Percentiles rank a stretch among this genome's conserved stretches.
These are phyloP conservation scores for Harpagus bidentatus DNA, from an alignment of 2,113 vertebrate species.

Conservation along the genomic window DNA sequence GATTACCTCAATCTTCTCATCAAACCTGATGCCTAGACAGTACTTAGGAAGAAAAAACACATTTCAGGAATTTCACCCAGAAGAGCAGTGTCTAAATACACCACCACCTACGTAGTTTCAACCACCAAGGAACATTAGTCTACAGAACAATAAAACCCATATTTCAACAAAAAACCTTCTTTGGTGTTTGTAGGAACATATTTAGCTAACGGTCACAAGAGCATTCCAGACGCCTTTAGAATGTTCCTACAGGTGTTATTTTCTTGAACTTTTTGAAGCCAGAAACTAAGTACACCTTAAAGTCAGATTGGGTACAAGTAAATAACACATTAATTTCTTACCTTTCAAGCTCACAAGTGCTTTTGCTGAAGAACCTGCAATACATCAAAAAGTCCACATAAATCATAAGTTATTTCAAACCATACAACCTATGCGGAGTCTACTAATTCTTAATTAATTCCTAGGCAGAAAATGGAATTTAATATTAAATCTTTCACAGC, in stretches of 20 bases:
- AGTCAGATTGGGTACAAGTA: not conserved
- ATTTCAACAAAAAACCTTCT: not conserved
- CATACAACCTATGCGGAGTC: not conserved
- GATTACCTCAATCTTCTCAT: constrained; percentile 2
- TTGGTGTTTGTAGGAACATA: no score
- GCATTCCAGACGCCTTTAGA: no score
- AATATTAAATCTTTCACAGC: not conserved
- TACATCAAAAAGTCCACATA: constrained; percentile 27
- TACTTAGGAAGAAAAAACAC: not conserved
- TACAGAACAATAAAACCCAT: not conserved
- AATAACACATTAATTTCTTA: constrained; percentile 67
- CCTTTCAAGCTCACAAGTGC: constrained; percentile 98
- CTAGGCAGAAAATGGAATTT: not conserved
- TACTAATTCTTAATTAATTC: not conserved
- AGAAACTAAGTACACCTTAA: not conserved
- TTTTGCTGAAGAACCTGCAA: constrained; percentile 95
- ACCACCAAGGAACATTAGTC: not conserved
- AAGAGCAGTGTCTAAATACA: constrained; percentile 12
- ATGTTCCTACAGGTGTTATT: not conserved
- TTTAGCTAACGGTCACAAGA: no score
- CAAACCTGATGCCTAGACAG: not conserved
- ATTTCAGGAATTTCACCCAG: not conserved
- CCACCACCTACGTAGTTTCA: not conserved
- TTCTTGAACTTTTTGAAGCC: not conserved
- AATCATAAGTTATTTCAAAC: constrained; percentile 41